Conservation (phyloP, 1,140 invertebrate genomes). For the Anagrus nilaparvatae region DNA sequence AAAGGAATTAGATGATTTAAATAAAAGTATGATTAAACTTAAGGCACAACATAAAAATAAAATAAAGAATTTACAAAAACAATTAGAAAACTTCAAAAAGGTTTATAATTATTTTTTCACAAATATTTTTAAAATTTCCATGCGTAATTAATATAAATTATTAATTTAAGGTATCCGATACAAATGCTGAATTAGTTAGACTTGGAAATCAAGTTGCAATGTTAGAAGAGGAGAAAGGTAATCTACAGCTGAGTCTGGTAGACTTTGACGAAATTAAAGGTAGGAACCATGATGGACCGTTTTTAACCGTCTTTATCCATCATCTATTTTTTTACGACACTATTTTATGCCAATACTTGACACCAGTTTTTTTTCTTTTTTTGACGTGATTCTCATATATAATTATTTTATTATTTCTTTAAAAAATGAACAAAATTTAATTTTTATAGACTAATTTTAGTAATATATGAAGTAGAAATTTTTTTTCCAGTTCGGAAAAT, state of each 20-base stretch:
- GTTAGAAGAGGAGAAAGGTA: slow-evolving; percentile 84
- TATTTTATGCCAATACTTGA: slow-evolving; percentile 10
- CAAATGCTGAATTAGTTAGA: slow-evolving; percentile 56
- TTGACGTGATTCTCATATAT: too few relatives aligned
- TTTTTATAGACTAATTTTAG: too few relatives aligned
- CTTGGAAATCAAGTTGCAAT: slow-evolving; percentile 70
- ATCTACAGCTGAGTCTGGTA: slow-evolving; percentile 70
- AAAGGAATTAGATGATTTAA: slow-evolving; percentile 60
- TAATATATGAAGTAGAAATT: slow-evolving; percentile 10
- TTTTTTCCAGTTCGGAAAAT: slow-evolving; percentile 4
- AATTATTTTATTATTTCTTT: too few relatives aligned
- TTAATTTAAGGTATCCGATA: slow-evolving; percentile 44
- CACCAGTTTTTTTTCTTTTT: too few relatives aligned
- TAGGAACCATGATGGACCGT: slow-evolving; percentile 43
- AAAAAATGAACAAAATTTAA: too few relatives aligned
- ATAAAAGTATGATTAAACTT: slow-evolving; percentile 75
- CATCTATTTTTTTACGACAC: slow-evolving; percentile 14
- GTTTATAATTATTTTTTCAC: too few relatives aligned
- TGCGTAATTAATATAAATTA: slow-evolving; percentile 1
- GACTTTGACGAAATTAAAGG: slow-evolving; percentile 69
- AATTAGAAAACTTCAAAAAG: slow-evolving; percentile 66
- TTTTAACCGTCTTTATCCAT: slow-evolving; percentile 23
- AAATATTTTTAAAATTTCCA: slow-evolving; percentile 1
- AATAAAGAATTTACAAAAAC: slow-evolving; percentile 73
- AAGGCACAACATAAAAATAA: slow-evolving; percentile 71